These are phyloP conservation scores for Epiblema foenella DNA, from an alignment of 2,888 invertebrate genomes.

Conservation along the genomic window DNA sequence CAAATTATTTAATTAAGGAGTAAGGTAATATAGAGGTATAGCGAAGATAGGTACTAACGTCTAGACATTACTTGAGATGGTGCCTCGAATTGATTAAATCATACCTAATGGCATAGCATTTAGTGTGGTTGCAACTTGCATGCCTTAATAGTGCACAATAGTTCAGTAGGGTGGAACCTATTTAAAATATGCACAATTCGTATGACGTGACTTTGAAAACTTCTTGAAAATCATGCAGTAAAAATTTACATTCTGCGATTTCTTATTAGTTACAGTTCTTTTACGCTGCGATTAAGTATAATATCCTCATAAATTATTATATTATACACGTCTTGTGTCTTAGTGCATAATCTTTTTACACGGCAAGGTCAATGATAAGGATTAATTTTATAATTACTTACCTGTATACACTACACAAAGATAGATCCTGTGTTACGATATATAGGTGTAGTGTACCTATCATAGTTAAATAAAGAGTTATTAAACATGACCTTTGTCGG, in stretches of 20 bases:
- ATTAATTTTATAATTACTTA: conserved; percentile 18
- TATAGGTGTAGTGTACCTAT: not conserved
- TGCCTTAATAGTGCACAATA: too few relatives aligned
- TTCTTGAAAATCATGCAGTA: not conserved
- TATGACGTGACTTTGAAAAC: not conserved
- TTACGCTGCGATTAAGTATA: not conserved
- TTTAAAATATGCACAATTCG: too few relatives aligned
- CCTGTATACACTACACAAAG: conserved; percentile 1
- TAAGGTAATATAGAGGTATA: too few relatives aligned
- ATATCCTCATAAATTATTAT: conserved; percentile 23
- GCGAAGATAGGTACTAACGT: too few relatives aligned
- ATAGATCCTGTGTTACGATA: not conserved
- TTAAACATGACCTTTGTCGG: not conserved
- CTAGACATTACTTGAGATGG: too few relatives aligned
- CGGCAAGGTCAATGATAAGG: conserved; percentile 33
- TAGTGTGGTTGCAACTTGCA: too few relatives aligned
- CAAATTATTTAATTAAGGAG: too few relatives aligned
- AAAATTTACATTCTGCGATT: not conserved
- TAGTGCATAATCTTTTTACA: conserved; percentile 29
- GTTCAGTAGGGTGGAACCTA: too few relatives aligned
- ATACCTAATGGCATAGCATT: too few relatives aligned
- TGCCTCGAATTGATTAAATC: too few relatives aligned
- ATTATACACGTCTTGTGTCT: conserved; percentile 2
- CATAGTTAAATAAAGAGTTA: not conserved
- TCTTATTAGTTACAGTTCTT: not conserved